A percentile compares a stretch with the other conserved stretches of the same genome.
These are phyloP conservation scores for Parotocinclus haroldoi DNA, from an alignment of 2,797 vertebrate species.

Conservation along the genomic window DNA sequence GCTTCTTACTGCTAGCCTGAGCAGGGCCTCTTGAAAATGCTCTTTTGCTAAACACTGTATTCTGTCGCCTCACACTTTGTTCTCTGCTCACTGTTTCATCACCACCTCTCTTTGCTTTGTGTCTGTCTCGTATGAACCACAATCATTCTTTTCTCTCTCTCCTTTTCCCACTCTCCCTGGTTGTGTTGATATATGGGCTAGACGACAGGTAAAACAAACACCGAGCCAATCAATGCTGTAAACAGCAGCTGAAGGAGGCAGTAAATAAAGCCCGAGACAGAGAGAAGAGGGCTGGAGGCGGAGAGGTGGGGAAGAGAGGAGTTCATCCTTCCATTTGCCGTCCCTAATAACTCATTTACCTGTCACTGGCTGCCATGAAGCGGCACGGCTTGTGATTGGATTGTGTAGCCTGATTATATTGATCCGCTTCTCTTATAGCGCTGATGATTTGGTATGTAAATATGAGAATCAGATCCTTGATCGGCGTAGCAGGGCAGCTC, in stretches of 20 bases:
- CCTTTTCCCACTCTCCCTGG: too few relatives aligned
- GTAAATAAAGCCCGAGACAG: conserved; percentile 70
- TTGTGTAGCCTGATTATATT: background rate
- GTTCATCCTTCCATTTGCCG: conserved; percentile 54
- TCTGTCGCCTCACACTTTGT: too few relatives aligned
- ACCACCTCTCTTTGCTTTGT: background rate
- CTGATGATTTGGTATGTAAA: conserved; percentile 4
- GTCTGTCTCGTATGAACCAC: background rate
- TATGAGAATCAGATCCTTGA: too few relatives aligned
- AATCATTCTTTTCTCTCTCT: conserved; percentile 12
- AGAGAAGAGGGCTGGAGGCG: conserved; percentile 37
- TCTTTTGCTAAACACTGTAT: too few relatives aligned
- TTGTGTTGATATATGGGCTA: conserved; percentile 51
- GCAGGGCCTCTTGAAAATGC: too few relatives aligned
- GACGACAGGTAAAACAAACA: conserved; percentile 56
- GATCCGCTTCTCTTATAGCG: background rate
- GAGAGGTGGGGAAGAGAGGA: conserved; percentile 35
- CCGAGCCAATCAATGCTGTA: conserved; percentile 65
- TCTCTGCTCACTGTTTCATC: too few relatives aligned
- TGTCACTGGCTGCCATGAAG: conserved; percentile 51
- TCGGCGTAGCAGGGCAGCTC: too few relatives aligned
- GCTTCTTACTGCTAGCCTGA: too few relatives aligned
- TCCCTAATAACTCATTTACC: conserved; percentile 55
- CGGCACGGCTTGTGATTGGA: conserved; percentile 5
- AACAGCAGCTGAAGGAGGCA: conserved; percentile 57